These are phyloP conservation scores for Torymus auratus DNA, from an alignment of 2,888 invertebrate genomes.

Conservation along the genomic window DNA sequence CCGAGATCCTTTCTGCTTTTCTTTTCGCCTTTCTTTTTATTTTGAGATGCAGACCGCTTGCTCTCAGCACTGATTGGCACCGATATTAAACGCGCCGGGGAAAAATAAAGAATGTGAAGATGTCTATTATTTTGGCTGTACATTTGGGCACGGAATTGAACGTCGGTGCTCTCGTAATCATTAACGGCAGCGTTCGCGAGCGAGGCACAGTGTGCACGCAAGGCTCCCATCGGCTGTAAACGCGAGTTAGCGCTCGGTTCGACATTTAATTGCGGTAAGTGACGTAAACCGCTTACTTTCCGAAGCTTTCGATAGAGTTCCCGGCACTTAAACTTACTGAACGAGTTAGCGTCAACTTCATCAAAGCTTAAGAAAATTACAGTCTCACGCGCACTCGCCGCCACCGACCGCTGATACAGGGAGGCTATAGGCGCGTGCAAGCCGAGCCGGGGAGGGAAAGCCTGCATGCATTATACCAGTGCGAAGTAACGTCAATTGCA, in stretches of 20 bases:
- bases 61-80: too few relatives aligned
- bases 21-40: too few relatives aligned
- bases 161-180: background rate
- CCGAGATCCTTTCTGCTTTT: too few relatives aligned
- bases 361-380: constrained; percentile 52
- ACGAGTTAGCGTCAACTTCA: constrained; percentile 48
- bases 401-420: too few relatives aligned
- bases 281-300: constrained; percentile 53
- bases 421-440: too few relatives aligned
- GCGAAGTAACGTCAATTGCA: background rate
- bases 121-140: background rate
- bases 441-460: background rate
- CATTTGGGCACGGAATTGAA: background rate
- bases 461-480: background rate
- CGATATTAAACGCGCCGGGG: too few relatives aligned
- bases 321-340: constrained; percentile 49
- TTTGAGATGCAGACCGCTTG: too few relatives aligned
- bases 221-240: constrained; percentile 17
- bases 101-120: too few relatives aligned
- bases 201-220: background rate
- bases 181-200: background rate
- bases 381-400: background rate
- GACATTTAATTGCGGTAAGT: constrained; percentile 51
- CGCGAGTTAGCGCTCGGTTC: constrained; percentile 32
- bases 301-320: constrained; percentile 49